These are phyloP conservation scores for Siderastrea siderea DNA, from an alignment of 92 coral and sea anemone genomes.

Conservation along the genomic window DNA sequence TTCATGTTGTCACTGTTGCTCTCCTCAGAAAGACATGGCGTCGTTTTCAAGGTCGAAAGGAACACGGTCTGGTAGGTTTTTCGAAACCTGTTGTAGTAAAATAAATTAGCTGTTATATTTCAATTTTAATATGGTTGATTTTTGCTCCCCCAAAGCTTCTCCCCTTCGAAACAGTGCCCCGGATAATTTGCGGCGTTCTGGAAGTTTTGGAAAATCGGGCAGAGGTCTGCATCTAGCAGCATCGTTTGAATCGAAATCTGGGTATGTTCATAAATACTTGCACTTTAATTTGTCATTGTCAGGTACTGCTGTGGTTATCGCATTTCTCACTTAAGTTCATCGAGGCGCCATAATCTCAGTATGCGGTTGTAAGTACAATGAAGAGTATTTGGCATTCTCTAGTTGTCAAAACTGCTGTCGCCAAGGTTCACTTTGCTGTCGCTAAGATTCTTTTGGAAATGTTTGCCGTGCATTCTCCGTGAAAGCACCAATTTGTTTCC, in stretches of 20 bases:
- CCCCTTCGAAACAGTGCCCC: conserved; percentile 88
- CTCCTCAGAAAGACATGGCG: conserved; percentile 72
- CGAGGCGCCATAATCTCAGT: neutral
- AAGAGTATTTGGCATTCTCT: conserved; percentile 8
- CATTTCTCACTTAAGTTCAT: neutral
- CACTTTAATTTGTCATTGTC: neutral
- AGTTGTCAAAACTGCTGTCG: conserved; percentile 25
- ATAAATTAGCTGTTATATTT: neutral
- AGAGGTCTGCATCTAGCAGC: conserved; percentile 84
- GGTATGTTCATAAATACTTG: conserved; percentile 17
- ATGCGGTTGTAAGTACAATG: neutral
- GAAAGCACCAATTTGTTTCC: no score
- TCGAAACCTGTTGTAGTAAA: no score
- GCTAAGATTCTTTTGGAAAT: neutral
- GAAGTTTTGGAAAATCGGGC: conserved; percentile 86
- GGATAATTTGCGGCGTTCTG: conserved; percentile 82
- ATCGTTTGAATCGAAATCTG: conserved; percentile 81
- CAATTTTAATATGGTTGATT: neutral
- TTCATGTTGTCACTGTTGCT: conserved; percentile 55
- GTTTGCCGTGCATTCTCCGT: neutral
- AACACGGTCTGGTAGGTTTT: conserved; percentile 83
- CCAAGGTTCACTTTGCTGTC: no score
- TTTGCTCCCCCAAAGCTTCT: conserved; percentile 71
- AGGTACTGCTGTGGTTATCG: neutral
- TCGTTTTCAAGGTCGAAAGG: conserved; percentile 92